These are phyloP conservation scores for Campoplex nolae DNA, from an alignment of 2,888 invertebrate species.

Conservation along the genomic window DNA sequence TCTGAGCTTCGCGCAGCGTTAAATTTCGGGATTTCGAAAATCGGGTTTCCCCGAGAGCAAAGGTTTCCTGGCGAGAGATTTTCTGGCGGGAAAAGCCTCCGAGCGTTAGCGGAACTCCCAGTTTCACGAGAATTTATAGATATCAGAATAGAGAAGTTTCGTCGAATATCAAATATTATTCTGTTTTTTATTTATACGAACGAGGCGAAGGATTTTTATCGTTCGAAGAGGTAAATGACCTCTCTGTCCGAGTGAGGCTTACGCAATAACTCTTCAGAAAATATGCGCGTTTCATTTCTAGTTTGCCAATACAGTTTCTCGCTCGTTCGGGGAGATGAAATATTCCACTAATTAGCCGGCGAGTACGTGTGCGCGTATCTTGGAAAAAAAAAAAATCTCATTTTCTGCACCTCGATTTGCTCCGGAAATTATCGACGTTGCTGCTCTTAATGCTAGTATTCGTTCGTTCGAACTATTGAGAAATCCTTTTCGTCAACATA, in stretches of 20 bases:
- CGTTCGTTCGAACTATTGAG: too few species aligned
- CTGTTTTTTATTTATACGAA: neutral
- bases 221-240: conserved; percentile 7
- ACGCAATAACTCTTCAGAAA: conserved; percentile 12
- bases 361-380: neutral
- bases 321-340: conserved; percentile 25
- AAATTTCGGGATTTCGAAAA: too few species aligned
- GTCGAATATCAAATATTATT: too few species aligned
- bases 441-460: neutral
- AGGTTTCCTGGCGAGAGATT: too few species aligned
- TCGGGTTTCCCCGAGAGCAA: too few species aligned
- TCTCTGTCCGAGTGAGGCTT: neutral
- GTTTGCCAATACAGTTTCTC: neutral
- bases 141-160: too few species aligned
- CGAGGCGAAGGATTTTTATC: neutral
- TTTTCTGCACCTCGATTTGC: neutral
- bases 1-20: too few species aligned
- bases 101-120: too few species aligned
- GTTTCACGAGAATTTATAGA: too few species aligned
- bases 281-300: conserved; percentile 10
- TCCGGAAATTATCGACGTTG: conserved; percentile 38
- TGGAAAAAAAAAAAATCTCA: conserved; percentile 22
- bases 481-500: neutral
- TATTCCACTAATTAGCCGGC: conserved; percentile 13
- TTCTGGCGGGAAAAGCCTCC: too few species aligned